phyloP scores from a whole-genome alignment of 2,888 invertebrate genomes.

The Lobophora halterata region DNA sequence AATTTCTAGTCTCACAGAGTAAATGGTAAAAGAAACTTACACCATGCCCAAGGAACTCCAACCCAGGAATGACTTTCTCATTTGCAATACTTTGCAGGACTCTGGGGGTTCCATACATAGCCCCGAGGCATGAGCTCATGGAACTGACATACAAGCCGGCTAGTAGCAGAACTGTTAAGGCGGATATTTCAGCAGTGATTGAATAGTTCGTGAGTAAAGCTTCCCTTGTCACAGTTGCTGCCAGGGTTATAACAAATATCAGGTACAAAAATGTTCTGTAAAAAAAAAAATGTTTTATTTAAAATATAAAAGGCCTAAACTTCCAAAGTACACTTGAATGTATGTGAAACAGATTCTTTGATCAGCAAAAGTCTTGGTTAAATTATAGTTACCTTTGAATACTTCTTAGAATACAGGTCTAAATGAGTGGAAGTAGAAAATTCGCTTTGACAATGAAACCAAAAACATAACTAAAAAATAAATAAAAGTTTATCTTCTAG shows the following conservation, averaged over 20 bases:
- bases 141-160: constrained; percentile 97
- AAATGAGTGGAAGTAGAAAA: no score
- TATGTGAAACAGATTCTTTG: no score
- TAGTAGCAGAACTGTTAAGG: constrained; percentile 89
- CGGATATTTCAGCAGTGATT: constrained; percentile 95
- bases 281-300: constrained; percentile 29
- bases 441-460: no score
- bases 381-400: no score
- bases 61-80: constrained; percentile 96
- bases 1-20: not conserved
- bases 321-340: no score
- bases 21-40: constrained; percentile 77
- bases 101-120: constrained; percentile 97
- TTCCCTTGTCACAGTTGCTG: constrained; percentile 89
- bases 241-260: constrained; percentile 93
- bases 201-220: constrained; percentile 90
- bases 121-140: constrained; percentile 96
- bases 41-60: constrained; percentile 92
- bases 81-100: constrained; percentile 97
- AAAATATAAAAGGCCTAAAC: constrained; percentile 1
- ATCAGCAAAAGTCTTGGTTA: no score
- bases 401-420: no score
- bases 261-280: constrained; percentile 92
- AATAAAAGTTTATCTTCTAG: not conserved
- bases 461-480: no score